These are phyloP conservation scores for Astreopora myriophthalma DNA, from an alignment of 64 coral and sea anemone species.

Conservation along the genomic window DNA sequence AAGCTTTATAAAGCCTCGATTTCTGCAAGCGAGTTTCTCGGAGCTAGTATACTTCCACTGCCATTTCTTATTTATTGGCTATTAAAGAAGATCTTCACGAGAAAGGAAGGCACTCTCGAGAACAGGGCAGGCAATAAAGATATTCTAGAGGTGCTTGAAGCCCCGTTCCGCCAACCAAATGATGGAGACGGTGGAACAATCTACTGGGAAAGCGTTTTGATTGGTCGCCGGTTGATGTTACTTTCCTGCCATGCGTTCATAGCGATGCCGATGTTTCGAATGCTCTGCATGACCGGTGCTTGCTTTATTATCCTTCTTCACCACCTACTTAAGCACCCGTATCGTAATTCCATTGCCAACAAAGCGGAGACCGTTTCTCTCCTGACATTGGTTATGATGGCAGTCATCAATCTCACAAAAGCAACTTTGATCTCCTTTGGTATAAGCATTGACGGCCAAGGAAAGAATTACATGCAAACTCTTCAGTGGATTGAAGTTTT, in stretches of 20 bases:
- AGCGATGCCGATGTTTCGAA: conserved; percentile 24
- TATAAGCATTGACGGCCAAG: not conserved
- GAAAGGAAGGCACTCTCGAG: not conserved
- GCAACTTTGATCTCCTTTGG: not conserved
- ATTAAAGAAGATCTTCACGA: not conserved
- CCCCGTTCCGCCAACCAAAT: conserved; percentile 45
- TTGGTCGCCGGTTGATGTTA: conserved; percentile 58
- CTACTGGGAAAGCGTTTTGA: conserved; percentile 81
- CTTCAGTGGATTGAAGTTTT: not conserved
- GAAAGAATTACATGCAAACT: not conserved
- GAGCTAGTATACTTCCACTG: conserved; percentile 47
- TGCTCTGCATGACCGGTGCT: not conserved
- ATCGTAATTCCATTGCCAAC: not conserved
- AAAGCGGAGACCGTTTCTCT: not conserved
- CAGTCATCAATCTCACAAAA: conserved; percentile 10
- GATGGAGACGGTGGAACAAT: conserved; percentile 17
- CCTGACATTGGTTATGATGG: not conserved
- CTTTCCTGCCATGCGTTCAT: conserved; percentile 51
- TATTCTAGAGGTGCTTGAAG: conserved; percentile 43
- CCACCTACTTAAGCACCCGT: not conserved
- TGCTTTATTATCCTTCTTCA: not conserved
- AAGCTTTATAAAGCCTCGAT: conserved; percentile 20
- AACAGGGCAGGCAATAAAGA: not conserved
- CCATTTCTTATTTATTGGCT: conserved; percentile 50
- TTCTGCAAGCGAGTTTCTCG: conserved; percentile 39